These are phyloP conservation scores for Labeo rohita DNA, from an alignment of 2,113 vertebrate genomes.

Conservation along the genomic window DNA sequence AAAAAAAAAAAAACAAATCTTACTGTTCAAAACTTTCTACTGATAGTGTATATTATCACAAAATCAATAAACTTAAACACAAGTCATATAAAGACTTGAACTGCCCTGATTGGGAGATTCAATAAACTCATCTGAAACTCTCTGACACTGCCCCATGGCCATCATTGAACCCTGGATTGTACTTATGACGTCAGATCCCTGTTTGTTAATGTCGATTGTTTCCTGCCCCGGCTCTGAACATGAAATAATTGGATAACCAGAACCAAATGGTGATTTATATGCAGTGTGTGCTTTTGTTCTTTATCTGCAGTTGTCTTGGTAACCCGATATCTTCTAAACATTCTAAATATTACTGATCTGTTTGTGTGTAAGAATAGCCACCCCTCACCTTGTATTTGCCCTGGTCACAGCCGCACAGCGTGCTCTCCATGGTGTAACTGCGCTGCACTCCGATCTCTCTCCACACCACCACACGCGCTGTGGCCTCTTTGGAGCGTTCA, in stretches of 20 bases:
- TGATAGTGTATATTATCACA: too few species aligned
- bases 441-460: constrained; percentile 94
- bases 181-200: neutral
- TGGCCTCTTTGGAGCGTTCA: constrained; percentile 96
- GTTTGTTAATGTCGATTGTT: neutral
- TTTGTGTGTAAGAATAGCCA: neutral
- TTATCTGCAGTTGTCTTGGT: neutral
- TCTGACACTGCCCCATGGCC: neutral
- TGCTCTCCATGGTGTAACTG: constrained; percentile 99
- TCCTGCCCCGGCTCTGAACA: neutral
- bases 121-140: neutral
- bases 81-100: too few species aligned
- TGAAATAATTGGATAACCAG: neutral
- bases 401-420: constrained; percentile 95
- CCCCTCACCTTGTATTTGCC: constrained; percentile 93
- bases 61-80: too few species aligned
- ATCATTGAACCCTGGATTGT: neutral
- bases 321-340: neutral
- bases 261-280: neutral
- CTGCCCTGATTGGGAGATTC: neutral
- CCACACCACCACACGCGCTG: constrained; percentile 97
- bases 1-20: too few species aligned
- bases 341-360: neutral
- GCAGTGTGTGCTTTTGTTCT: neutral
- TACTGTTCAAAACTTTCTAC: too few species aligned